These are phyloP conservation scores for Orgyia antiqua DNA, from an alignment of 2,888 invertebrate genomes.

Conservation along the genomic window DNA sequence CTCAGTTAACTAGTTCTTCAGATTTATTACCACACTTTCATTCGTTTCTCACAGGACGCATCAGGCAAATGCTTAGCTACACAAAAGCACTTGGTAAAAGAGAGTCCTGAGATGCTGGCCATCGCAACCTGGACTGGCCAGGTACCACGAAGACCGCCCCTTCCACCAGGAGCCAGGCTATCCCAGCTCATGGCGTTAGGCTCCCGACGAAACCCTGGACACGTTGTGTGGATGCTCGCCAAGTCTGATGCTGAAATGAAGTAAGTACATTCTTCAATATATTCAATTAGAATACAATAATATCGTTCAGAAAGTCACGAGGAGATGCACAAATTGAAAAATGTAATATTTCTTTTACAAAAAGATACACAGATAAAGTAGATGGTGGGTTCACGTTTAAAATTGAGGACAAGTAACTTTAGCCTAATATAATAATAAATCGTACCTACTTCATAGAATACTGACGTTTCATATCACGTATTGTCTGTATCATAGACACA, in stretches of 20 bases:
- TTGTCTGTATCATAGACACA: too few relatives aligned
- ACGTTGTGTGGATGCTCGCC: constrained; percentile 89
- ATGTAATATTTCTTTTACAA: too few relatives aligned
- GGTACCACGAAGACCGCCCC: constrained; percentile 84
- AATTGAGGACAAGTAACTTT: too few relatives aligned
- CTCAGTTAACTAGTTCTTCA: background rate
- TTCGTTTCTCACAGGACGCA: too few relatives aligned
- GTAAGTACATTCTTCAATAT: constrained; percentile 68
- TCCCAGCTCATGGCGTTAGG: constrained; percentile 89
- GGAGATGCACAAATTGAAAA: too few relatives aligned
- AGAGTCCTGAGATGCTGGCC: constrained; percentile 88
- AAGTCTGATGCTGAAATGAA: constrained; percentile 87
- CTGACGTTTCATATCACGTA: too few relatives aligned
- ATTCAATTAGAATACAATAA: too few relatives aligned
- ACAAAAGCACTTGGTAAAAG: constrained; percentile 82
- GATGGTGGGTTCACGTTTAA: too few relatives aligned
- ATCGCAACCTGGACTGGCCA: constrained; percentile 89
- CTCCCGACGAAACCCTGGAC: constrained; percentile 81
- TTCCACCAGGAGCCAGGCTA: constrained; percentile 83
- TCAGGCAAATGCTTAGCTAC: constrained; percentile 72
- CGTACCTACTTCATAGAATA: too few relatives aligned
- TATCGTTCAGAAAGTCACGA: too few relatives aligned
- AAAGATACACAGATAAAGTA: too few relatives aligned
- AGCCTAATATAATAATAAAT: too few relatives aligned
- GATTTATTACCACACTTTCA: background rate